These are phyloP conservation scores for Himalopsyche tibetana DNA, from an alignment of 2,888 invertebrate genomes.

Conservation along the genomic window DNA sequence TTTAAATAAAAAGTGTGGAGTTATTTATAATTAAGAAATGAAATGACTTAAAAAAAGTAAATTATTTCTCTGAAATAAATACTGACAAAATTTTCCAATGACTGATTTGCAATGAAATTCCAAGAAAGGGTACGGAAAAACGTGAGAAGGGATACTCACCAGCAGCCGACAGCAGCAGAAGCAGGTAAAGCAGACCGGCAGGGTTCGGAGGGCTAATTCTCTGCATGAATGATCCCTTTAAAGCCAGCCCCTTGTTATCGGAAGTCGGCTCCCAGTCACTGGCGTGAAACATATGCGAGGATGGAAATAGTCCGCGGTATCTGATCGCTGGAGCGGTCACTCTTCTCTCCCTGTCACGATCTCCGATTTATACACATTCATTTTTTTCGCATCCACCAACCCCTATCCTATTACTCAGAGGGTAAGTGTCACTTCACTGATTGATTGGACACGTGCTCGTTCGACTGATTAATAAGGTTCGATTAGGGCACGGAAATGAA, in stretches of 20 bases:
- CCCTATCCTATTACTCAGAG: constrained; percentile 41
- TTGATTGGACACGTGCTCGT: constrained; percentile 55
- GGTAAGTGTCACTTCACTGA: constrained; percentile 55
- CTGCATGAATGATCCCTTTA: constrained; percentile 49
- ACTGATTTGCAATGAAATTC: too few relatives aligned
- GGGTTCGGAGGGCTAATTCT: constrained; percentile 48
- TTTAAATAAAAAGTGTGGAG: too few relatives aligned
- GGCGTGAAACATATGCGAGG: constrained; percentile 69
- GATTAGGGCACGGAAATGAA: constrained; percentile 47
- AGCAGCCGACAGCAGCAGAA: constrained; percentile 50
- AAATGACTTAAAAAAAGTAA: too few relatives aligned
- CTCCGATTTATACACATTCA: constrained; percentile 66
- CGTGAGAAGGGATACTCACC: constrained; percentile 18
- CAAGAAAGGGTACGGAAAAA: constrained; percentile 12
- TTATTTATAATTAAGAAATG: too few relatives aligned
- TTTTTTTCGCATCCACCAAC: constrained; percentile 47
- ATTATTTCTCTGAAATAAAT: too few relatives aligned
- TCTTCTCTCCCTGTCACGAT: constrained; percentile 68
- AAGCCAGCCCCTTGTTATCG: constrained; percentile 70
- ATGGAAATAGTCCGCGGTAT: constrained; percentile 5
- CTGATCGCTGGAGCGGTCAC: constrained; percentile 67
- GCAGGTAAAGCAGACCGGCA: constrained; percentile 42
- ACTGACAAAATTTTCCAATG: too few relatives aligned
- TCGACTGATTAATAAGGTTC: constrained; percentile 60
- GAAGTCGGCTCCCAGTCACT: constrained; percentile 66